Evolutionary conservation across 2,888 invertebrate species (phyloP).

Genomic region (Agrochola litura): DNA sequence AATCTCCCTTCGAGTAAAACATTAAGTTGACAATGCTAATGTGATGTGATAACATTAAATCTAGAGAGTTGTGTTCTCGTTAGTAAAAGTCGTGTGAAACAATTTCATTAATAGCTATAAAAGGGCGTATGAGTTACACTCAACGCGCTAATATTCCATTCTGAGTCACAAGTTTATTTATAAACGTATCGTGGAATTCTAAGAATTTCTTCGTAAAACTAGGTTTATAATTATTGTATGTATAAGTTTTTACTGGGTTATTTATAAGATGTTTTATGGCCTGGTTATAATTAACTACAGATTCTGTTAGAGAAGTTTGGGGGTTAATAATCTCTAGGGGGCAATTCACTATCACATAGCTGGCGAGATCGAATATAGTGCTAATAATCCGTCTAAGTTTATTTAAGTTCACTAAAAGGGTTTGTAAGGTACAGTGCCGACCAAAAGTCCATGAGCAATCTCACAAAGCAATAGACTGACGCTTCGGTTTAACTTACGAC

Average conservation of each 20-base stretch:
- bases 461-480: too few species aligned
- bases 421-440: neutral
- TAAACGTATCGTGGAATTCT: constrained; percentile 39
- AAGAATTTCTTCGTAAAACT: constrained; percentile 25
- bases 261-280: constrained; percentile 1
- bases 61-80: constrained; percentile 38
- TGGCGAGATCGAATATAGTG: neutral
- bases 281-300: neutral
- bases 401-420: neutral
- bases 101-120: constrained; percentile 52
- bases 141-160: constrained; percentile 31
- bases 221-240: constrained; percentile 23
- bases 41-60: constrained; percentile 56
- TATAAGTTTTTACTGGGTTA: neutral
- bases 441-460: too few species aligned
- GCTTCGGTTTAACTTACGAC: too few species aligned
- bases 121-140: constrained; percentile 37
- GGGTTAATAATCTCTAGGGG: neutral
- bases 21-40: constrained; percentile 63
- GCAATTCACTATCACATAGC: neutral
- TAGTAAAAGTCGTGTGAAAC: constrained; percentile 47
- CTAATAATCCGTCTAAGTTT: constrained; percentile 1
- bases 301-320: constrained; percentile 1
- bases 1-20: constrained; percentile 53
- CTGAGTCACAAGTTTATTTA: constrained; percentile 48